Base-by-base conservation (phyloP, 2,888 invertebrate genomes). In the Coenonympha glycerion region DNA sequence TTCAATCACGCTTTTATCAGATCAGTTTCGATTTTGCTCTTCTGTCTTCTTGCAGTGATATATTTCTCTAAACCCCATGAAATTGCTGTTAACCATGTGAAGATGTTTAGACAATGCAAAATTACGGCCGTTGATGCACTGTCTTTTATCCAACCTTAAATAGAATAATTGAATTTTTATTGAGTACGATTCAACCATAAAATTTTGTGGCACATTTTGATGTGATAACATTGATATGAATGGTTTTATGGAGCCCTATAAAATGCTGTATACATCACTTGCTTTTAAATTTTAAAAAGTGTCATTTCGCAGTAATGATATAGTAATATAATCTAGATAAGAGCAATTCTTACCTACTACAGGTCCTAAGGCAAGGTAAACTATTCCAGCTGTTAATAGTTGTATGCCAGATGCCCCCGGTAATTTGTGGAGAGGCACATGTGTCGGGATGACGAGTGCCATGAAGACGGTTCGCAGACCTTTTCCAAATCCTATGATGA, bases 361-460 rank as follows among this genome's bases (percentile, higher is more conserved):
- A 21, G 93, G 93, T 37, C 92, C 92, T 18, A 91, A 68, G 0
- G 79, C 55, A 3, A 92, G 70, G 50, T 90, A 91, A 8, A 91
- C 87, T 3, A 92, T 69, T 1, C 92, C 93, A 61, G 91, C 90
- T 39, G 90, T 89, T 6, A 92, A 76, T 28, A 93, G 71, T 65
- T 92, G 92, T 39, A 93, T 77, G 0, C 93, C 93, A 0, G 91
- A 89, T 2, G 93, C 93, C 6, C 91, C 92, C 0, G 93, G 92
- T 52, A 93, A 68, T 51, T 91, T 89, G 55, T 91, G 90, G 9
- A 93, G 66, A 0, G 92, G 90, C 33, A 93, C 92, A 65, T 93
- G 90, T 0, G 90, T 89, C 2, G 93, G 92, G 61, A 93, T 92
- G 8, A 92, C 92, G 3, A 93, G 73, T 0, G 92, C 91, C 90